Evolutionary conservation across 2,113 vertebrate species (phyloP), one percentile per base, ranked within the genome.

Genomic region (Phycodurus eques): DNA sequence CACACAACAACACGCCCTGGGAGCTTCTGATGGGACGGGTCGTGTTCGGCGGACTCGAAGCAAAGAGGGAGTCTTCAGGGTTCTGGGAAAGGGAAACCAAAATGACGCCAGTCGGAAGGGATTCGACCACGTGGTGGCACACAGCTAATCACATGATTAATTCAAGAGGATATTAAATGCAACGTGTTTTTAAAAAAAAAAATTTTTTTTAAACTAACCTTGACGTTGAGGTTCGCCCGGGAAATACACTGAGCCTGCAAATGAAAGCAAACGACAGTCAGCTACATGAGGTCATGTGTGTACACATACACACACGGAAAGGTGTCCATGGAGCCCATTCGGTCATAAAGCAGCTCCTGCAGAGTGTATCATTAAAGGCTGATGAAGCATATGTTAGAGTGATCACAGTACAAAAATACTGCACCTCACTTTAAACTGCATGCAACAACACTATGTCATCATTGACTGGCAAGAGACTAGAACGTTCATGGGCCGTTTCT

Each of bases 351-450:
- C 83, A 56, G 20, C 73, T 79, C 70, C 81, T 59, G 74, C 75
- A 80, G 42, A 79, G 70, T 84, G 74, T 80, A 68, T 87, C 79
- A 86, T 87, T 84, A 83, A 67, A 61, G 35, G 73, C 73, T 77
- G 71, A 81, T 75, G 76, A 54, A 46, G 69, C 86, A 84, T 63
- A 87, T 87, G 88, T 85, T 86, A 65, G 64, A 88, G 79, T 73
- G 70, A 85, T 90, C 80, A 78, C n/a, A 54, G 72, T 51, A 22
- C 20, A 54, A 54, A 2, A n/a, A 54, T 17, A 15, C 11, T 19
- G 47, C 14, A 53, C 67, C 81, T 14, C 62, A 71, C 74, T 84
- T 80, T 80, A 80, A 70, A 69, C n/a, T 39, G 59, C 46, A 79
- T 77, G 51, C 5, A 61, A 35, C 31, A 79, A 35, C 31, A 79